Percentiles rank a stretch among this genome's conserved stretches.
Evolutionary conservation across 2,888 invertebrate species (phyloP).

Genomic region (Philereme vetulata): DNA sequence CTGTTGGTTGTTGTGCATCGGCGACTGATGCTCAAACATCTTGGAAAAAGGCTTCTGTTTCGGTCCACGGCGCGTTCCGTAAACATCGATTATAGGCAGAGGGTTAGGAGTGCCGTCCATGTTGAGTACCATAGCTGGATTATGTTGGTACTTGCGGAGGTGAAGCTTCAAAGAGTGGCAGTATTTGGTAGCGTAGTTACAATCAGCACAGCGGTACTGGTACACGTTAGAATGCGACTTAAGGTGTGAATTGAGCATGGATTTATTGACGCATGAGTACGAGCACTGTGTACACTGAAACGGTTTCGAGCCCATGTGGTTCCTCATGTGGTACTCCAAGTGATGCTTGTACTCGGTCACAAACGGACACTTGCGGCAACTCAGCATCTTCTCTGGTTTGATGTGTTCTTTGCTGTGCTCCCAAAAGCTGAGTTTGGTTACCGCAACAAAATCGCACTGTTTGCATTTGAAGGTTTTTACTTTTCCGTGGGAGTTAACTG

Average conservation of each 20-base stretch:
- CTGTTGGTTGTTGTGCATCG: slow-evolving; percentile 54
- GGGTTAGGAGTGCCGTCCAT: slow-evolving; percentile 95
- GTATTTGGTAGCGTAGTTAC: slow-evolving; percentile 98
- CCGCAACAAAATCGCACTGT: slow-evolving; percentile 93
- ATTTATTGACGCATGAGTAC: slow-evolving; percentile 98
- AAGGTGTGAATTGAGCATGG: slow-evolving; percentile 99
- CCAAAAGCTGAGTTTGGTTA: slow-evolving; percentile 97
- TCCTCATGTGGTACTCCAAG: slow-evolving; percentile 97
- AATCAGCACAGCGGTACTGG: slow-evolving; percentile 96
- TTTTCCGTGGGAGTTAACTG: slow-evolving; percentile 91
- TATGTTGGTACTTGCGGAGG: slow-evolving; percentile 95
- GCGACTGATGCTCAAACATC: slow-evolving; percentile 64
- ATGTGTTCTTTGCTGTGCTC: slow-evolving; percentile 95
- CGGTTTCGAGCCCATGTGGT: slow-evolving; percentile 97
- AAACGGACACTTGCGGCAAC: slow-evolving; percentile 96
- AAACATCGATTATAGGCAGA: slow-evolving; percentile 93
- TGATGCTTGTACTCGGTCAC: slow-evolving; percentile 99
- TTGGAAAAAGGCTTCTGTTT: slow-evolving; percentile 83
- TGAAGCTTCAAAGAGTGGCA: slow-evolving; percentile 98
- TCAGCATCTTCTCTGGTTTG: slow-evolving; percentile 94
- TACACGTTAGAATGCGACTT: slow-evolving; percentile 97
- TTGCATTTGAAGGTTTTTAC: slow-evolving; percentile 96
- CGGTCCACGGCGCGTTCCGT: slow-evolving; percentile 94
- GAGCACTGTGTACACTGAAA: slow-evolving; percentile 95
- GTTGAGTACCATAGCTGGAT: slow-evolving; percentile 94